Conservation (phyloP, 1,140 invertebrate species). For the Drosophila subpulchrella region DNA sequence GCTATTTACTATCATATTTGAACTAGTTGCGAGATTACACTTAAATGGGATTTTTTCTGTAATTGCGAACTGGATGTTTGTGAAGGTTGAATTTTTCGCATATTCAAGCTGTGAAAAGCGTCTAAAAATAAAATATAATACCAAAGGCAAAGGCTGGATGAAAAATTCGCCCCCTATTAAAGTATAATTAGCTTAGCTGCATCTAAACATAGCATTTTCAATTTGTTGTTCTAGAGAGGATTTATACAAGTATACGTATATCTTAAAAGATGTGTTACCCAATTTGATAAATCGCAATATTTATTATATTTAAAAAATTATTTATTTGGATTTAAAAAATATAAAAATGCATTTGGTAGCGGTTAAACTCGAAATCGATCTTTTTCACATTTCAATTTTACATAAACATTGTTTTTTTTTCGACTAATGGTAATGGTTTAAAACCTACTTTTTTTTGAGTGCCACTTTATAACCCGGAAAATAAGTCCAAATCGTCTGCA, state of each 20-base stretch:
- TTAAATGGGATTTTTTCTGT: background rate
- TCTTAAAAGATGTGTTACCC: too few relatives aligned
- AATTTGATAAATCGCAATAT: too few relatives aligned
- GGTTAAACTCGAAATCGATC: too few relatives aligned
- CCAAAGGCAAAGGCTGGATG: slow-evolving; percentile 17
- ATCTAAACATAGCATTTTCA: slow-evolving; percentile 9
- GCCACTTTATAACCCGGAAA: too few relatives aligned
- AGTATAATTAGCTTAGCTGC: slow-evolving; percentile 32
- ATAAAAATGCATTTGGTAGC: too few relatives aligned
- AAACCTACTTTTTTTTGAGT: too few relatives aligned
- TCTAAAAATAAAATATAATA: slow-evolving; percentile 24
- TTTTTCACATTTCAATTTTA: too few relatives aligned
- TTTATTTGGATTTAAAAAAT: too few relatives aligned
- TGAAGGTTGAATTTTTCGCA: background rate
- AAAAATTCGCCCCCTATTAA: background rate
- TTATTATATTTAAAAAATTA: too few relatives aligned
- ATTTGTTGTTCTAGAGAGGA: background rate
- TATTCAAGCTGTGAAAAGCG: background rate
- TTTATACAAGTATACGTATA: background rate
- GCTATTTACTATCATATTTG: background rate
- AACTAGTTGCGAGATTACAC: background rate
- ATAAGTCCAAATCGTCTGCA: background rate
- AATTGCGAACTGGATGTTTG: slow-evolving; percentile 3
- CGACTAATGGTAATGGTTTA: too few relatives aligned
- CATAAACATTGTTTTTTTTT: too few relatives aligned